Evolutionary conservation across 2,888 invertebrate genomes (phyloP).

Genomic region (Plagodis pulveraria): DNA sequence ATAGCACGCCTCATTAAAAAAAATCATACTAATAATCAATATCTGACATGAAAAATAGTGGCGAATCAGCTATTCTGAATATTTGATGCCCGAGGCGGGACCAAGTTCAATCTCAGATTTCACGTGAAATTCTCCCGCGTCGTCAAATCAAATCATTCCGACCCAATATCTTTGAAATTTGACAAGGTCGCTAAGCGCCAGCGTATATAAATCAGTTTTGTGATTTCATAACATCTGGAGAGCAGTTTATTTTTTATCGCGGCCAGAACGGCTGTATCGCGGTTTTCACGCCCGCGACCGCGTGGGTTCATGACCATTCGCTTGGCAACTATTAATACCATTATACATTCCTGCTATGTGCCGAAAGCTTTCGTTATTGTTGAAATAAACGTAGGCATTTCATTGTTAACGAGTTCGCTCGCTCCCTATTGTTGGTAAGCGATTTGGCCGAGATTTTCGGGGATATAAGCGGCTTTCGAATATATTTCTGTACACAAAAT

Average conservation of each 20-base stretch:
- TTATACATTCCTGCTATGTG: constrained; percentile 2
- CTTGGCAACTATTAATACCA: not conserved
- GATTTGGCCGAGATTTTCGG: not conserved
- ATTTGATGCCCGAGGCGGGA: constrained; percentile 14
- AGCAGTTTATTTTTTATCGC: constrained; percentile 31
- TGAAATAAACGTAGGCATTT: constrained; percentile 33
- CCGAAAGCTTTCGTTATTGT: constrained; percentile 42
- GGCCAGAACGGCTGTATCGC: constrained; percentile 8
- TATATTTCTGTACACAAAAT: not conserved
- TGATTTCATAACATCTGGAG: constrained; percentile 35
- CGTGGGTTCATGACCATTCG: constrained; percentile 47
- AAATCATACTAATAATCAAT: not conserved
- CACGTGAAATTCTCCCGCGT: constrained; percentile 9
- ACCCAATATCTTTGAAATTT: constrained; percentile 23
- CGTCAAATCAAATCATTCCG: constrained; percentile 20
- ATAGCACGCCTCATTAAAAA: no score
- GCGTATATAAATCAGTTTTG: constrained; percentile 29
- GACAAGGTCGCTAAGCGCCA: constrained; percentile 26
- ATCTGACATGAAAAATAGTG: not conserved
- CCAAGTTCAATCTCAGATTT: constrained; percentile 11
- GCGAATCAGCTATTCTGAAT: constrained; percentile 7
- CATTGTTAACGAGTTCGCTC: constrained; percentile 27
- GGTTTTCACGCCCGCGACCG: constrained; percentile 21
- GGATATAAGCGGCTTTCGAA: constrained; percentile 5
- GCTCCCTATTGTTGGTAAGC: constrained; percentile 15